These are phyloP conservation scores for Dyspetes luteomarginatus DNA, from an alignment of 2,888 invertebrate species.

Conservation along the genomic window DNA sequence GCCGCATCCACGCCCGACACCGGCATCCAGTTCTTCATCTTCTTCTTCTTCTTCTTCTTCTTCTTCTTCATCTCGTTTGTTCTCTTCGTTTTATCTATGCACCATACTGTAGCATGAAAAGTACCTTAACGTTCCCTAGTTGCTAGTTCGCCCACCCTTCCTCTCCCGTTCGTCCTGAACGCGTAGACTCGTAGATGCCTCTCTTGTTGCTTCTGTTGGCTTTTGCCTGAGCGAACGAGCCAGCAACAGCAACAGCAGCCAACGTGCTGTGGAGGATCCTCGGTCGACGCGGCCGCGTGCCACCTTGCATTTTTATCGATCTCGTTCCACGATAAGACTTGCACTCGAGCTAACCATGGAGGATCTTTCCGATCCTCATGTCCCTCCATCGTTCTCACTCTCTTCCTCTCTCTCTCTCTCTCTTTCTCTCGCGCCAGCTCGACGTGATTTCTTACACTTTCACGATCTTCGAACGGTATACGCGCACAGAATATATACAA, in stretches of 20 bases:
- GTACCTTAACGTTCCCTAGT: slow-evolving; percentile 63
- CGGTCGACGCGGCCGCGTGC: slow-evolving; percentile 74
- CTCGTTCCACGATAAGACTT: slow-evolving; percentile 70
- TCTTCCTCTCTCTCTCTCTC: slow-evolving; percentile 48
- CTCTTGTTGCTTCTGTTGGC: slow-evolving; percentile 23
- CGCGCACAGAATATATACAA: slow-evolving; percentile 67
- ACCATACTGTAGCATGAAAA: slow-evolving; percentile 36
- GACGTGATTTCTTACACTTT: slow-evolving; percentile 75
- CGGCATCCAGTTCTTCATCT: slow-evolving; percentile 57
- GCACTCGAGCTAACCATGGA: slow-evolving; percentile 52
- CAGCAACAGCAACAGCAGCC: slow-evolving; percentile 38
- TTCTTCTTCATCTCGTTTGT: neutral
- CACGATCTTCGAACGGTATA: slow-evolving; percentile 71
- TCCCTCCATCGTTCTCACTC: slow-evolving; percentile 45
- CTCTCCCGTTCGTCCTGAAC: slow-evolving; percentile 6
- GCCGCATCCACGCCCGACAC: slow-evolving; percentile 56
- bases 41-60: neutral
- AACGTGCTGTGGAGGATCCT: slow-evolving; percentile 60
- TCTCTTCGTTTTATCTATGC: slow-evolving; percentile 38
- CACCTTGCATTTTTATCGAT: slow-evolving; percentile 79
- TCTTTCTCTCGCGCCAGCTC: slow-evolving; percentile 28
- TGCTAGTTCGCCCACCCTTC: slow-evolving; percentile 77
- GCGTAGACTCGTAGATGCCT: neutral
- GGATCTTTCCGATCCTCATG: slow-evolving; percentile 57
- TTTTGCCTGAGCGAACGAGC: slow-evolving; percentile 35